phyloP scores from a whole-genome alignment of 2,113 vertebrate genomes.

The Leuciscus idus region DNA sequence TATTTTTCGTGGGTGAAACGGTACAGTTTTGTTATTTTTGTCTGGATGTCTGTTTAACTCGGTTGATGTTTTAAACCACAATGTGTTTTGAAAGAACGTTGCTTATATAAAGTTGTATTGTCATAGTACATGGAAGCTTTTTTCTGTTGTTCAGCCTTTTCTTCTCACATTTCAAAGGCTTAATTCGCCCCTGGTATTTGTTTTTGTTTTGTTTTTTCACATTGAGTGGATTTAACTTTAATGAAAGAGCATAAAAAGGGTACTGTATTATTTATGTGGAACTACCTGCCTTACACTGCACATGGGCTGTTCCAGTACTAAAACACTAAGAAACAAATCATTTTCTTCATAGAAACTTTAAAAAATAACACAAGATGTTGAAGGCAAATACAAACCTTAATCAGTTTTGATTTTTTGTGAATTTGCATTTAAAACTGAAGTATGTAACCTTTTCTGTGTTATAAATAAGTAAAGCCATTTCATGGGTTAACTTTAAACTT shows the following conservation, averaged over 20 bases:
- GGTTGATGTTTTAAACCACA: constrained; percentile 60
- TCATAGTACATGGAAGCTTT: constrained; percentile 34
- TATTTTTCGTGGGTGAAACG: constrained; percentile 79
- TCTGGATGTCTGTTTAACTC: constrained; percentile 36
- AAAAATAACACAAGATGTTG: background rate
- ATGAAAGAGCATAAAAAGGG: constrained; percentile 23
- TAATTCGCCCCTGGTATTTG: background rate
- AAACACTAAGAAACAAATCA: constrained; percentile 1
- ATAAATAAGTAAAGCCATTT: background rate
- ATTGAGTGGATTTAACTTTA: background rate
- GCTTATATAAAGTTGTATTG: constrained; percentile 42
- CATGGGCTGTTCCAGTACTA: constrained; percentile 17
- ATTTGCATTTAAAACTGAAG: background rate
- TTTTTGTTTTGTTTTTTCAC: background rate
- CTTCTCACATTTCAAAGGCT: constrained; percentile 13
- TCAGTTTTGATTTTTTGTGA: background rate
- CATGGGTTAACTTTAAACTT: background rate
- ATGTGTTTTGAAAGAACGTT: constrained; percentile 35
- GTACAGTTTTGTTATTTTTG: constrained; percentile 82
- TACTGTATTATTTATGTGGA: constrained; percentile 41
- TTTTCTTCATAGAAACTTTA: background rate
- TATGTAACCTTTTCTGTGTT: background rate
- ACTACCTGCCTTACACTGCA: constrained; percentile 35
- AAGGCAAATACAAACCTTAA: background rate
- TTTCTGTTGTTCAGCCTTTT: constrained; percentile 10